Percentiles rank a stretch among this genome's conserved stretches.
These are phyloP conservation scores for Asobara japonica DNA, from an alignment of 1,140 invertebrate genomes.

Conservation along the genomic window DNA sequence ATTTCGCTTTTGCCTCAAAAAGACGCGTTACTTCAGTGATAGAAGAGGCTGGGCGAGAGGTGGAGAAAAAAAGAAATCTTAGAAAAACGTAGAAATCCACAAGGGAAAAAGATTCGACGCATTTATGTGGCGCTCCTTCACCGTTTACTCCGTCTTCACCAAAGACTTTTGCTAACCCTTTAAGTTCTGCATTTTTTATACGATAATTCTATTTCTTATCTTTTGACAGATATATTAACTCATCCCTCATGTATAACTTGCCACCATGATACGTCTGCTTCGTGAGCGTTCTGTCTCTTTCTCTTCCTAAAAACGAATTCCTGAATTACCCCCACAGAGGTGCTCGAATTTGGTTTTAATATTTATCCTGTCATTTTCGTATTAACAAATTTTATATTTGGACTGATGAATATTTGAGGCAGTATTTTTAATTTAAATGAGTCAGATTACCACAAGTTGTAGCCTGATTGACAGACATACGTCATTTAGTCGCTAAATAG, in stretches of 20 bases:
- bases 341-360: no score
- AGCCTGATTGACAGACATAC: no score
- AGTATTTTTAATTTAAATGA: no score
- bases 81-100: slow-evolving; percentile 2
- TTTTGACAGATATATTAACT: slow-evolving; percentile 14
- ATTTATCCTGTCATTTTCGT: no score
- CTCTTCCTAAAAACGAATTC: no score
- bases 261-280: neutral
- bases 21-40: neutral
- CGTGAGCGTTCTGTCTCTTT: neutral
- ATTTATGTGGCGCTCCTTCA: slow-evolving; percentile 21
- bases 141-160: slow-evolving; percentile 19
- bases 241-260: neutral
- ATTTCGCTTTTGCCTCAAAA: neutral
- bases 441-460: no score
- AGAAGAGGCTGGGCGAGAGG: neutral
- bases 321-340: no score
- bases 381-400: no score
- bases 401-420: no score
- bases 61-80: neutral
- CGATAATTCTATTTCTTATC: neutral
- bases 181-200: slow-evolving; percentile 4
- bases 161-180: slow-evolving; percentile 10
- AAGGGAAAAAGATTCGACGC: neutral
- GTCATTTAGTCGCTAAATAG: no score